Percentiles rank a stretch among this genome's conserved stretches.
phyloP scores from a whole-genome alignment of 2,888 invertebrate species.

The Ectropis crepuscularia region DNA sequence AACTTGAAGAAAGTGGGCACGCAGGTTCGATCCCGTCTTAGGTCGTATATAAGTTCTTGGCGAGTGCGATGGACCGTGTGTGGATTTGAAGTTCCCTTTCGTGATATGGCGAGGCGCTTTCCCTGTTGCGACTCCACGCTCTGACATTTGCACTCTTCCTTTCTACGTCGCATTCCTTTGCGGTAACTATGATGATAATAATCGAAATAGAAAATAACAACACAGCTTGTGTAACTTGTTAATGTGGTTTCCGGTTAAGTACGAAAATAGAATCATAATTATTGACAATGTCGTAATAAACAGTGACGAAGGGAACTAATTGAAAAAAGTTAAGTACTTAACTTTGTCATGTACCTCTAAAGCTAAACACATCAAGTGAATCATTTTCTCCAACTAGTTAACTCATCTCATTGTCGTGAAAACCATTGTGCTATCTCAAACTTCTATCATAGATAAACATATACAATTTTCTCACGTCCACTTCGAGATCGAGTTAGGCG shows the following conservation, averaged over 20 bases:
- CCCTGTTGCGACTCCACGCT: slow-evolving; percentile 74
- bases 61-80: slow-evolving; percentile 61
- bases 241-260: not conserved
- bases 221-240: slow-evolving; percentile 5
- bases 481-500: slow-evolving; percentile 78
- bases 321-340: no score
- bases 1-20: slow-evolving; percentile 71
- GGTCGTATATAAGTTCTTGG: slow-evolving; percentile 66
- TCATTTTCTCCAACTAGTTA: not conserved
- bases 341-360: no score
- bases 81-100: slow-evolving; percentile 79
- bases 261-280: no score
- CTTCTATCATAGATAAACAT: slow-evolving; percentile 72
- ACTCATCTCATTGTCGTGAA: not conserved
- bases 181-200: slow-evolving; percentile 38
- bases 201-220: slow-evolving; percentile 19
- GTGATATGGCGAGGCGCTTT: slow-evolving; percentile 76
- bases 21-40: slow-evolving; percentile 65
- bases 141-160: slow-evolving; percentile 82
- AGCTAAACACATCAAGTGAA: slow-evolving; percentile 35
- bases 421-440: slow-evolving; percentile 55
- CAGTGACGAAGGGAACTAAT: no score
- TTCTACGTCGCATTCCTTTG: slow-evolving; percentile 69
- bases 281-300: no score
- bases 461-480: slow-evolving; percentile 80